phyloP scores from a whole-genome alignment of 2,888 invertebrate species.

The Apamea sordens region DNA sequence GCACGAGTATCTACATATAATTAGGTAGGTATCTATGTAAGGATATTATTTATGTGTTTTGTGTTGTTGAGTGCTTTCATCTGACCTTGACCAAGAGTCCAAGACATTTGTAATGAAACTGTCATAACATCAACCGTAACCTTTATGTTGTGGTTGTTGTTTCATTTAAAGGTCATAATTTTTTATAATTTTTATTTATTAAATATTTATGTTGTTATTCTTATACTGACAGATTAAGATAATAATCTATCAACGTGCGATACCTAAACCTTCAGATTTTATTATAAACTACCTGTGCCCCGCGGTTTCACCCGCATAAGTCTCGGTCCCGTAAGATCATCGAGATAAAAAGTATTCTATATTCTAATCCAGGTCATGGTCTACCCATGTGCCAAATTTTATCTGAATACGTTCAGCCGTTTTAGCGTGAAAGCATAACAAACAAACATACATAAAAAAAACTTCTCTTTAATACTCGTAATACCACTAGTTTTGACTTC shows the following conservation, averaged over 20 bases:
- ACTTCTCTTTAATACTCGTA: neutral
- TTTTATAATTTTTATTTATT: neutral
- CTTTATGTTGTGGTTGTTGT: neutral
- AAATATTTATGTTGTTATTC: neutral
- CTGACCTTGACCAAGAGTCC: constrained; percentile 30
- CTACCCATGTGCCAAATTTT: neutral
- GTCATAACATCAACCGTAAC: constrained; percentile 29
- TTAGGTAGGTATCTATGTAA: neutral
- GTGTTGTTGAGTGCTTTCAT: constrained; percentile 17
- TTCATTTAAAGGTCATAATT: constrained; percentile 16
- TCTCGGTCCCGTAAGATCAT: neutral
- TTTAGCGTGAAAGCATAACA: neutral
- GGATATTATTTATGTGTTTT: neutral
- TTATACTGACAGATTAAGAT: neutral
- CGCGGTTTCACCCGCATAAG: neutral
- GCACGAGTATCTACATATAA: neutral
- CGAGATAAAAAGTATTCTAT: neutral
- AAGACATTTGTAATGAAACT: constrained; percentile 30
- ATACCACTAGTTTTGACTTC: neutral
- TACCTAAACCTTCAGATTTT: neutral
- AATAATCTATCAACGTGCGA: neutral
- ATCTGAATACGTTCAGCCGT: neutral
- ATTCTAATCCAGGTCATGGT: neutral
- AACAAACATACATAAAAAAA: neutral
- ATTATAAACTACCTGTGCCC: neutral